A percentile compares a stretch with the other conserved stretches of the same genome.
Evolutionary conservation across 2,888 invertebrate genomes (phyloP).

Genomic region (Allacma fusca): DNA sequence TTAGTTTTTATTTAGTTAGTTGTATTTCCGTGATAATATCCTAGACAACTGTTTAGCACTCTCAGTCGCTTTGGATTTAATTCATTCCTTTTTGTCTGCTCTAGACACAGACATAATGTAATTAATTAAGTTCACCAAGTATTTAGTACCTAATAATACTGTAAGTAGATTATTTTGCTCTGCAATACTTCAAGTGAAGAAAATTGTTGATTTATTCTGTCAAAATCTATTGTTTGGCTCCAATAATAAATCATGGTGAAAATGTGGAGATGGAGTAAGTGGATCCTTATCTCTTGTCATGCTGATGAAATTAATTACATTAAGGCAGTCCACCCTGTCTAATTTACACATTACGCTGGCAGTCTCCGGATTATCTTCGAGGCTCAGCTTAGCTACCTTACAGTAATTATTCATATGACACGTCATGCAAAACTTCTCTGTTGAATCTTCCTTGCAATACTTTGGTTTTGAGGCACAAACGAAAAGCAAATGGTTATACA

Average conservation of each 20-base stretch:
- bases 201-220: neutral
- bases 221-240: neutral
- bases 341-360: no score
- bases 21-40: neutral
- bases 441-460: no score
- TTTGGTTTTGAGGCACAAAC: no score
- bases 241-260: slow-evolving; percentile 11
- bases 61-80: neutral
- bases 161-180: neutral
- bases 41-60: neutral
- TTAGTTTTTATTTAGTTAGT: no score
- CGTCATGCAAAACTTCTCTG: no score
- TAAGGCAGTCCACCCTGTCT: no score
- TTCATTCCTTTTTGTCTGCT: slow-evolving; percentile 6
- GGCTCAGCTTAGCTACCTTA: no score
- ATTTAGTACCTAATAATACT: slow-evolving; percentile 16
- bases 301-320: no score
- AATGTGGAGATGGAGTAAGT: neutral
- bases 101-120: neutral
- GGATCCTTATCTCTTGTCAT: no score
- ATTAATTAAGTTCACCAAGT: neutral
- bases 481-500: no score
- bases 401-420: no score
- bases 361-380: no score
- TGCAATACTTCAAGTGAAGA: neutral